Conservation (phyloP, 2,888 invertebrate species). For the Agonopterix alstromeriana region DNA sequence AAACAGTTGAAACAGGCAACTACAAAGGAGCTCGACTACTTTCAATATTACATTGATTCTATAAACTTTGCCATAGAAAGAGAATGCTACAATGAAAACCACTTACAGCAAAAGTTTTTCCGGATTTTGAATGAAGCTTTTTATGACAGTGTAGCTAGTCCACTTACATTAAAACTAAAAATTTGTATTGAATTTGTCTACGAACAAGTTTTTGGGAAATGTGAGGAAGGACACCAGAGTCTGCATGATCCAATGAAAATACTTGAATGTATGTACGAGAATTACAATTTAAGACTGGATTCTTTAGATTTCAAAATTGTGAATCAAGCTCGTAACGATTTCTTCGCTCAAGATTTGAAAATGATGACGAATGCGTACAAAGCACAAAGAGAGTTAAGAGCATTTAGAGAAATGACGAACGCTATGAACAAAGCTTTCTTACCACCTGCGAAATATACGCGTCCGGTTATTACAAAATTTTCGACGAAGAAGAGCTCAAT, state of each 20-base stretch:
- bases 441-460: conserved; percentile 43
- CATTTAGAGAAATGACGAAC: conserved; percentile 62
- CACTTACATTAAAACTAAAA: conserved; percentile 52
- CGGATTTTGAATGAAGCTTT: conserved; percentile 56
- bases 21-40: conserved; percentile 57
- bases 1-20: conserved; percentile 49
- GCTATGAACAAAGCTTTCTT: conserved; percentile 66
- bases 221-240: conserved; percentile 63
- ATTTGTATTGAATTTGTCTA: conserved; percentile 69
- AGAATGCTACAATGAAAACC: conserved; percentile 51
- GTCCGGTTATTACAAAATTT: conserved; percentile 47
- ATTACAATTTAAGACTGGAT: conserved; percentile 59
- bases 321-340: conserved; percentile 56
- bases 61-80: conserved; percentile 50
- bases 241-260: conserved; percentile 66
- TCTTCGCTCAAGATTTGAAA: conserved; percentile 61
- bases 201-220: conserved; percentile 63
- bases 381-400: conserved; percentile 56
- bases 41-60: conserved; percentile 58
- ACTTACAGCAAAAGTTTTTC: conserved; percentile 60
- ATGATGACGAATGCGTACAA: conserved; percentile 59
- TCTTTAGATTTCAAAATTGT: conserved; percentile 61
- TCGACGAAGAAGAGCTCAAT: conserved; percentile 48
- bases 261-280: conserved; percentile 64
- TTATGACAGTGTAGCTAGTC: conserved; percentile 61